Base-by-base conservation (phyloP, 2,888 invertebrate genomes). In the Teleogryllus oceanicus region DNA sequence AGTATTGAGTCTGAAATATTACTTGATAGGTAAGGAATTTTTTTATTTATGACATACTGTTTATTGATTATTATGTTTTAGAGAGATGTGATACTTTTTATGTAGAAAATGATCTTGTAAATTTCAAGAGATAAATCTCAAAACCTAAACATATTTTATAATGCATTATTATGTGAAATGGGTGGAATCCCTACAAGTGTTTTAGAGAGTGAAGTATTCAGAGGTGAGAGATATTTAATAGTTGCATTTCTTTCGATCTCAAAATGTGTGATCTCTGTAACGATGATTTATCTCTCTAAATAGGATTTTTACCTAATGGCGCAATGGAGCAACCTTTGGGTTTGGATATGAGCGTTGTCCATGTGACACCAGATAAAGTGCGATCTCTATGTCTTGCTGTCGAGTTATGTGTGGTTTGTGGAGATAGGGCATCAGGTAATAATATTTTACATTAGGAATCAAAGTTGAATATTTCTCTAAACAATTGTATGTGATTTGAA, bases 321-420 rank as follows among this genome's bases (percentile, higher is more conserved):
- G 62, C 77, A 62, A 81, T 81, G 81, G 81, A 81, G 79, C 81
- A 80, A 81, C 79, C 80, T 77, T 79, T 81, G 62, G 80, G 79
- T 50, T 78, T 81, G 79, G 82, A 82, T 75, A 80, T 82, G 78
- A 82, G 76, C 78, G 78, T 80, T 77, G 81, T 81, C 37, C 81
- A 81, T 75, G 81, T 88, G 2, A 81, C 82, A 20, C 82, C 81
- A 78, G 85, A 85, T 75, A 85, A 85, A 83, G 84, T 84, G 74
- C 84, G 85, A 79, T 87, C 88, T 79, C 86, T 91, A 83, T 90
- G 91, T 75, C 89, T 93, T 10, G 92, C 93, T 1, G 88, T 94
- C 84, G 97, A 98, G 87, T 89, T 96, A 79, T 98, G 98, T 87
- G 94, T 98, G 21, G 98, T 98, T 49, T 98, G 98, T 86, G 98